Percentiles rank a stretch among this genome's conserved stretches.
Evolutionary conservation across 2,888 invertebrate species (phyloP).

Genomic region (Myopa tessellatipennis): DNA sequence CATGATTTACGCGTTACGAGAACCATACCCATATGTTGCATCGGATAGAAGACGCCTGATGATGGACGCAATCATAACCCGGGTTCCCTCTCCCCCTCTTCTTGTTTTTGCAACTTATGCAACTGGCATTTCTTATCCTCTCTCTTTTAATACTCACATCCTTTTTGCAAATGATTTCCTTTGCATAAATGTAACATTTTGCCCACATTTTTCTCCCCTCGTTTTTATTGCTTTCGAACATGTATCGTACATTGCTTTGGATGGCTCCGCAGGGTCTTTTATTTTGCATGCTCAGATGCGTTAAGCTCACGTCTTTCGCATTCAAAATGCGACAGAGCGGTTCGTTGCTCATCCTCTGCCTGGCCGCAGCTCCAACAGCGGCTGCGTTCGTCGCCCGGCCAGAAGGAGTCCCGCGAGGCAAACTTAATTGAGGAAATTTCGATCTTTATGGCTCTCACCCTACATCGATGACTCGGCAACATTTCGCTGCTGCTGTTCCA

Average conservation of each 20-base stretch:
- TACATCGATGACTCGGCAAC: slow-evolving; percentile 35
- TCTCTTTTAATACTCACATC: slow-evolving; percentile 20
- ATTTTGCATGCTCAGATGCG: neutral
- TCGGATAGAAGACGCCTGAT: neutral
- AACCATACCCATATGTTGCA: neutral
- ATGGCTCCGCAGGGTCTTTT: neutral
- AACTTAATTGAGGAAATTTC: slow-evolving; percentile 50
- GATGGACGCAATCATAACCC: slow-evolving; percentile 16
- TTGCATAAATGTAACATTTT: slow-evolving; percentile 17
- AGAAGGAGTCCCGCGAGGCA: slow-evolving; percentile 46
- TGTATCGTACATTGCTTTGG: neutral
- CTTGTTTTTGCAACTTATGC: no score
- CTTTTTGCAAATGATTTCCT: slow-evolving; percentile 27
- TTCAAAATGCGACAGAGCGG: slow-evolving; percentile 6
- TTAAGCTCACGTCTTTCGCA: slow-evolving; percentile 16
- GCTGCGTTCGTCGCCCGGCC: slow-evolving; percentile 25
- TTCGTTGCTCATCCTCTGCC: neutral
- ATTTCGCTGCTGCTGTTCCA: neutral
- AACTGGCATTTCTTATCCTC: slow-evolving; percentile 13
- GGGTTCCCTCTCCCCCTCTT: neutral
- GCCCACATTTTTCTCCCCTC: neutral
- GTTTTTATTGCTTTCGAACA: neutral
- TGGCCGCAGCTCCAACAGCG: neutral
- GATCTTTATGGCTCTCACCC: slow-evolving; percentile 43
- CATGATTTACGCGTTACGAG: slow-evolving; percentile 20